phyloP scores from a whole-genome alignment of 2,113 vertebrate genomes.

The Psammodynastes pulverulentus region DNA sequence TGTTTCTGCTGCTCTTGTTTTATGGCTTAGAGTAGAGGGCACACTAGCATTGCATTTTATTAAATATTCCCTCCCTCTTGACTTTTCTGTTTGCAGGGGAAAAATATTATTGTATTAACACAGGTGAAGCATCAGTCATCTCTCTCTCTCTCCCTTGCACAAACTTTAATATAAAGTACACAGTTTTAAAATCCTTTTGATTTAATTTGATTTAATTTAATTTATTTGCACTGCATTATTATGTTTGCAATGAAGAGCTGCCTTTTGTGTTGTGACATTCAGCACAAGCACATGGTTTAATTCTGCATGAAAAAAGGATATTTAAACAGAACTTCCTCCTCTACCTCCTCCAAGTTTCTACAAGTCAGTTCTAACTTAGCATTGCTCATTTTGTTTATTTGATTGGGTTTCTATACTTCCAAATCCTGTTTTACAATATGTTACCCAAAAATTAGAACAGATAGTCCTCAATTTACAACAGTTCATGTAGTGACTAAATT shows the following conservation, averaged over 20 bases:
- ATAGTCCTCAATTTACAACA: background rate
- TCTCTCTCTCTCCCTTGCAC: conserved; percentile 21
- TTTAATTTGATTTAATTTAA: conserved; percentile 14
- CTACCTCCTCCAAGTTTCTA: background rate
- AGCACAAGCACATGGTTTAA: background rate
- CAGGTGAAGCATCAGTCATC: conserved; percentile 35
- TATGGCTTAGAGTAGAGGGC: conserved; percentile 63
- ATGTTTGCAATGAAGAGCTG: conserved; percentile 30
- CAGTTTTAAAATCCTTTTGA: background rate
- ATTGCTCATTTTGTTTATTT: background rate
- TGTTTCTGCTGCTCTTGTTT: conserved; percentile 62
- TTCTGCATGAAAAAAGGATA: conserved; percentile 3
- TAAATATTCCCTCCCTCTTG: conserved; percentile 50
- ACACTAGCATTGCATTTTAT: conserved; percentile 58
- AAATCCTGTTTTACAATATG: background rate
- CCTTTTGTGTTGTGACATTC: accelerated
- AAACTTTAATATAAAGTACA: conserved; percentile 33
- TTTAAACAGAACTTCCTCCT: background rate
- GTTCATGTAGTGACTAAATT: background rate
- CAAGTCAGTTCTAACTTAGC: background rate
- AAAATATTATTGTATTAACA: conserved; percentile 30
- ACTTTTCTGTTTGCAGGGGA: conserved; percentile 43
- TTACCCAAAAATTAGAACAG: background rate
- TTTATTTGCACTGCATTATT: background rate
- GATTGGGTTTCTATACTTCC: background rate